A percentile compares a stretch with the other conserved stretches of the same genome.
phyloP scores from a whole-genome alignment of 2,113 vertebrate genomes.

The Peromyscus polionotus region DNA sequence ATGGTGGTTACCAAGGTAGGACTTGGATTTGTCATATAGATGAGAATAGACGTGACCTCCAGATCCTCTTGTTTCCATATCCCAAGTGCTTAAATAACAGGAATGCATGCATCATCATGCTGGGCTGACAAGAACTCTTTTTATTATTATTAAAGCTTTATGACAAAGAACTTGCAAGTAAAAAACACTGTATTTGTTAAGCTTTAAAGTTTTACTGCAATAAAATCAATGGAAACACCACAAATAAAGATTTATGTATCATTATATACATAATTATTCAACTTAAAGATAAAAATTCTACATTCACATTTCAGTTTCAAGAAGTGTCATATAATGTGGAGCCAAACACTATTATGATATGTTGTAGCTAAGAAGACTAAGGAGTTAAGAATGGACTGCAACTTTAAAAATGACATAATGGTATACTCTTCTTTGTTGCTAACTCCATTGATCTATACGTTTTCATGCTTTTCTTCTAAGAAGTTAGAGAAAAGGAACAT shows the following conservation, averaged over 20 bases:
- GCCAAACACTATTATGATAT: not conserved
- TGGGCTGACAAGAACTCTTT: not conserved
- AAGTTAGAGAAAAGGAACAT: conserved; percentile 45
- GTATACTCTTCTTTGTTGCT: conserved; percentile 7
- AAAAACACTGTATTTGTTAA: not conserved
- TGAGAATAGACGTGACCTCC: not conserved
- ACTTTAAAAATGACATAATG: not conserved
- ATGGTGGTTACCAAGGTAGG: not conserved
- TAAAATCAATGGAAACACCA: conserved; percentile 43
- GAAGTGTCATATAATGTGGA: not conserved
- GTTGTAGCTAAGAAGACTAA: conserved; percentile 43
- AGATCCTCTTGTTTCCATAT: not conserved
- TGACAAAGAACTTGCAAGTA: not conserved
- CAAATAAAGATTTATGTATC: not conserved
- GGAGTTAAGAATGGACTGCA: conserved; percentile 16
- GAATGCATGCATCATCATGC: not conserved
- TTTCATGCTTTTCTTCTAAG: conserved; percentile 40
- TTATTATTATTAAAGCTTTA: not conserved
- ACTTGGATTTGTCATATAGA: not conserved
- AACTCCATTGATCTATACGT: conserved; percentile 48
- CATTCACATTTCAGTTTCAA: conserved; percentile 36
- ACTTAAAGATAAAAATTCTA: not conserved
- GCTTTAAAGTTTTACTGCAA: conserved; percentile 20
- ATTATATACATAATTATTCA: conserved; percentile 18
- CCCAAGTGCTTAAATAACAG: not conserved